Evolutionary conservation across 2,113 vertebrate species (phyloP).

Genomic region (Propithecus coquereli): DNA sequence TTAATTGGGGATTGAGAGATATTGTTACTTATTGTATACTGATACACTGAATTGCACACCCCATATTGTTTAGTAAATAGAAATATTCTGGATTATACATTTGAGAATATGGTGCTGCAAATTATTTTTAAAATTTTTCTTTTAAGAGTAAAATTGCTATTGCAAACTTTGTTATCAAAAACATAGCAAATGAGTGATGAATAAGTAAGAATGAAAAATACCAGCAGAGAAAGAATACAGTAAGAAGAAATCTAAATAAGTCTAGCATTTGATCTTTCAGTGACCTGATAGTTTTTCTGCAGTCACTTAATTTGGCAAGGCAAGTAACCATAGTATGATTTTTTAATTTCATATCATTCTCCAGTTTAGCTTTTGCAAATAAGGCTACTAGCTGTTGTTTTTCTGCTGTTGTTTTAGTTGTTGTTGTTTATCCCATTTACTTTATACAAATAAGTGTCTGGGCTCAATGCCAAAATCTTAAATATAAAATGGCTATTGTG

Average conservation of each 20-base stretch:
- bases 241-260: background rate
- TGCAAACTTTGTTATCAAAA: background rate
- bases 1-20: background rate
- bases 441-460: background rate
- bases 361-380: background rate
- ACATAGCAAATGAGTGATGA: background rate
- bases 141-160: background rate
- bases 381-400: background rate
- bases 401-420: background rate
- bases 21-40: background rate
- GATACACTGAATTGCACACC: background rate
- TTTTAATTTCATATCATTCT: background rate
- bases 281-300: background rate
- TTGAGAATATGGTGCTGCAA: background rate
- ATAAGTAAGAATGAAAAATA: background rate
- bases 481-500: constrained; percentile 6
- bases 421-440: background rate
- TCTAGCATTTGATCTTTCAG: background rate
- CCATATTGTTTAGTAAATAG: background rate
- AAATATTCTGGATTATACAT: background rate
- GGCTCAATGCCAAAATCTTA: background rate
- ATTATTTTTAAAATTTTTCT: background rate
- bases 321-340: background rate
- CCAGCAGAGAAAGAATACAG: background rate
- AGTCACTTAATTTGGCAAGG: background rate